These are phyloP conservation scores for Pachydiplax longipennis DNA, from an alignment of 2,888 invertebrate species.

Conservation along the genomic window DNA sequence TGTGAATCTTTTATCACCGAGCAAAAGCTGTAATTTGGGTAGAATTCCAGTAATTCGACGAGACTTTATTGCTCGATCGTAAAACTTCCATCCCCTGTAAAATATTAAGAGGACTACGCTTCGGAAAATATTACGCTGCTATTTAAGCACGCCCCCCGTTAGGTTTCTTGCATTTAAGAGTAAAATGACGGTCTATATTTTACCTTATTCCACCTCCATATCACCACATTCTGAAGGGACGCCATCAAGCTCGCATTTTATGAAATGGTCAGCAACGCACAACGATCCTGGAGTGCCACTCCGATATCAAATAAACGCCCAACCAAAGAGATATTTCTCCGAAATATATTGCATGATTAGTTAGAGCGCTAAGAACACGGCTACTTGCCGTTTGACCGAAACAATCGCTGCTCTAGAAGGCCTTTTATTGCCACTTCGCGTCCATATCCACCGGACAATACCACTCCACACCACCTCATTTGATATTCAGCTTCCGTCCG, in stretches of 20 bases:
- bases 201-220: neutral
- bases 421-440: too few relatives aligned
- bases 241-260: neutral
- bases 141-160: neutral
- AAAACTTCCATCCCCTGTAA: neutral
- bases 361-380: too few relatives aligned
- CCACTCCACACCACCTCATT: too few relatives aligned
- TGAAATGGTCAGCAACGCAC: neutral
- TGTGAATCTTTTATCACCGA: neutral
- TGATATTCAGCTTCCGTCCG: too few relatives aligned
- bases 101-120: neutral
- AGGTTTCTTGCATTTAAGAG: neutral
- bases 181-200: neutral
- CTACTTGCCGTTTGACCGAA: too few relatives aligned
- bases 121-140: neutral
- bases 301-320: neutral
- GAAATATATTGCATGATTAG: neutral
- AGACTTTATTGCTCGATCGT: neutral
- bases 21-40: neutral
- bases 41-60: neutral
- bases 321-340: neutral
- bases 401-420: too few relatives aligned
- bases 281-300: neutral
- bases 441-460: too few relatives aligned
- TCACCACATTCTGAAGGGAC: neutral